phyloP scores from a whole-genome alignment of 2,888 invertebrate genomes.

The Cataglyphis altisquamis region DNA sequence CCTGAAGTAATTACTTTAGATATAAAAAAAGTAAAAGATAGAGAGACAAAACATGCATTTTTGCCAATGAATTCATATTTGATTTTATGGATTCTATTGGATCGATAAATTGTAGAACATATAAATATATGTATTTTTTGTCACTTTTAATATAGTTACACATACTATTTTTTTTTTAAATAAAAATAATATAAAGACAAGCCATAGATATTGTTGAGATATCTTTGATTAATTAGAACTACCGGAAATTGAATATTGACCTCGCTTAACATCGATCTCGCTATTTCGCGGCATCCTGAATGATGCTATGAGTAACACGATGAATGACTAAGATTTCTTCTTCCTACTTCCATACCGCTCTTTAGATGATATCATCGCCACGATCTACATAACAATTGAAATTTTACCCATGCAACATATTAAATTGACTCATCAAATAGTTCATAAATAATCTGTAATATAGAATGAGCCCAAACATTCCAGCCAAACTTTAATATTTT shows the following conservation, averaged over 20 bases:
- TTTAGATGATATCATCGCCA: constrained; percentile 70
- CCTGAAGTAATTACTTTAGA: background rate
- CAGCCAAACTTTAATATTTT: no score
- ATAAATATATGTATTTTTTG: background rate
- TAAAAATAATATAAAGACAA: background rate
- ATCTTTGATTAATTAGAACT: constrained; percentile 20
- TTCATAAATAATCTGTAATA: constrained; percentile 12
- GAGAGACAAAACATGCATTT: background rate
- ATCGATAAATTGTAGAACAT: background rate
- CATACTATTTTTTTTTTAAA: background rate
- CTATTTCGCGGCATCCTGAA: constrained; percentile 42
- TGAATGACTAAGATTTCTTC: constrained; percentile 74
- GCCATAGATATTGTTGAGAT: background rate
- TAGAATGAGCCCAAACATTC: no score
- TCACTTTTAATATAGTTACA: background rate
- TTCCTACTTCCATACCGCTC: constrained; percentile 62
- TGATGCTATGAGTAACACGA: constrained; percentile 59
- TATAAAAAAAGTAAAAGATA: background rate
- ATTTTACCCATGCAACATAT: background rate
- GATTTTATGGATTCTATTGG: background rate
- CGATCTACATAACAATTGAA: constrained; percentile 41
- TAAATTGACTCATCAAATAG: background rate
- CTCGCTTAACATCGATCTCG: constrained; percentile 73
- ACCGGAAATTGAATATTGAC: constrained; percentile 81
- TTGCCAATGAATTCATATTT: background rate